Conservation (phyloP, 2,797 vertebrate species). For the Pangasius mekongensis region DNA sequence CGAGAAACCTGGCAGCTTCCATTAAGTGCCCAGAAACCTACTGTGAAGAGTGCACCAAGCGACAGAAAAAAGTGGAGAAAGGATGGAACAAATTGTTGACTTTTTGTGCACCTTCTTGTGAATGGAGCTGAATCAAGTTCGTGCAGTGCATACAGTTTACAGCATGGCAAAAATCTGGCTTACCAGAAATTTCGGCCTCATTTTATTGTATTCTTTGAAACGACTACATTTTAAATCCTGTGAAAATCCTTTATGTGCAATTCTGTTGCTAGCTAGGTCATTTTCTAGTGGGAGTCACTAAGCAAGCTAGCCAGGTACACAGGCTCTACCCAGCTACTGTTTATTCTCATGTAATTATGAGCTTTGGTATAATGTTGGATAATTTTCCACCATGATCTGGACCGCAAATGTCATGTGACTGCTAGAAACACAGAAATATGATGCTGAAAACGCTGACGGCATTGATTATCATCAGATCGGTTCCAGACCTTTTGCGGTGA, state of each 20-base stretch:
- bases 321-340: neutral
- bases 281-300: neutral
- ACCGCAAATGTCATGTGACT: neutral
- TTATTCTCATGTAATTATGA: neutral
- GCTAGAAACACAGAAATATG: neutral
- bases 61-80: constrained; percentile 1
- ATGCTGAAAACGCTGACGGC: neutral
- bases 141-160: neutral
- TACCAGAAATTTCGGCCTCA: neutral
- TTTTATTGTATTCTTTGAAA: neutral
- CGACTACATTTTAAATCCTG: neutral
- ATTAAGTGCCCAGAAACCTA: constrained; percentile 23
- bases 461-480: neutral
- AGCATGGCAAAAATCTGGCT: neutral
- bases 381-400: neutral
- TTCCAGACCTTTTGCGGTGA: neutral
- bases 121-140: neutral
- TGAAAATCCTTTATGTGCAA: neutral
- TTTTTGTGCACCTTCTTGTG: neutral
- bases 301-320: neutral
- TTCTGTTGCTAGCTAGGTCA: neutral
- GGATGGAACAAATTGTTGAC: neutral
- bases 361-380: neutral
- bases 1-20: constrained; percentile 35
- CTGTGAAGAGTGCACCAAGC: neutral